A percentile compares a stretch with the other conserved stretches of the same genome.
Evolutionary conservation across 2,113 vertebrate species (phyloP).

Genomic region (Sinocyclocheilus grahami): DNA sequence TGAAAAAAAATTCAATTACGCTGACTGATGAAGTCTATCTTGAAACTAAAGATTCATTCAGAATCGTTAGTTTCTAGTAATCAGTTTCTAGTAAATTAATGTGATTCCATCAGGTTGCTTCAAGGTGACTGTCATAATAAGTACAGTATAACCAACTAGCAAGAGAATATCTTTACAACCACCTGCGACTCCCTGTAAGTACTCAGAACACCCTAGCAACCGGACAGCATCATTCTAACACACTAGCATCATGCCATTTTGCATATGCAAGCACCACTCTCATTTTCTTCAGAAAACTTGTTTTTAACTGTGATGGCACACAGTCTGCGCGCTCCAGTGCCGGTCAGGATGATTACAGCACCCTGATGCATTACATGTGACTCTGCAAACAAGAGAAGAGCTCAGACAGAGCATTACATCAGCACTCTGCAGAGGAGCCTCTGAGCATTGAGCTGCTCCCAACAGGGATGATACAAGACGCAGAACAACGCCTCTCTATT

Average conservation of each 20-base stretch:
- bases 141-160: not conserved
- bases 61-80: not conserved
- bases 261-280: not conserved
- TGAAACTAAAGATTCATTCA: not conserved
- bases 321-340: not conserved
- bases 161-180: constrained; percentile 10
- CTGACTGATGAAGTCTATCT: not conserved
- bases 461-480: constrained; percentile 64
- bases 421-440: constrained; percentile 65
- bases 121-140: not conserved
- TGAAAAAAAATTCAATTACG: not conserved
- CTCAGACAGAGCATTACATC: constrained; percentile 72
- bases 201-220: not conserved
- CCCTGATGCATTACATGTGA: constrained; percentile 69
- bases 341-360: constrained; percentile 43
- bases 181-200: not conserved
- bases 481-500: constrained; percentile 59
- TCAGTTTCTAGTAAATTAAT: not conserved
- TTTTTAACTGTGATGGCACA: constrained; percentile 30
- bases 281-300: not conserved
- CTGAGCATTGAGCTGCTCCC: constrained; percentile 68
- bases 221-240: not conserved
- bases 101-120: not conserved
- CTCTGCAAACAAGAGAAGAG: constrained; percentile 70
- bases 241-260: not conserved